Evolutionary conservation across 2,888 invertebrate species (phyloP), one percentile per base, ranked within the genome.

Genomic region (Synanthedon andrenaeformis): DNA sequence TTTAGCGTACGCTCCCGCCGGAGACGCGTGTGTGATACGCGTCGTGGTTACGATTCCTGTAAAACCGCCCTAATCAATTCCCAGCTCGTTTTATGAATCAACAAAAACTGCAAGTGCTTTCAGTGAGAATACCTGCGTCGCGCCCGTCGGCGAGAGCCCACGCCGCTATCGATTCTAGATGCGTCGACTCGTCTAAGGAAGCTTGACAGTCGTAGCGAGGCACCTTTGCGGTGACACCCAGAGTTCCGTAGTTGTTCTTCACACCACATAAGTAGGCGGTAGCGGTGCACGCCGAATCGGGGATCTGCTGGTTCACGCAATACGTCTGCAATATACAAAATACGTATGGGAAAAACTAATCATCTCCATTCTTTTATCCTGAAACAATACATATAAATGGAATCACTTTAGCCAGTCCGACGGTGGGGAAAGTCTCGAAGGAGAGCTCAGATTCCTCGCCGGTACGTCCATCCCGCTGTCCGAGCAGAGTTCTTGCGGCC

Each of bases 1-100:
- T 67, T 91, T 91, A 0, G 94, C 92, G 72, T 91, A 94, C 0
- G 89, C 79, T 1, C 92, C 92, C 0, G 91, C 90, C 0, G 94
- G 94, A 0, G 93, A 93, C 4, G 94, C 95, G 72, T 94, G 93
- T 0, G 94, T 94, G 1, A 95, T 89, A 54, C 94, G 87, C 0
- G 93, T 92, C 2, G 92, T 93, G 10, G 95, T 95, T 19, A 94
- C 94, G n/a, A 92, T 74, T 1, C 92, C 92, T 76, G 66, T 52
- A 52, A n/a, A 17, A 45, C 8, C 14, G 1, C 35, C 10, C 8
- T 35, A 5, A 10, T 35, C 35, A 35, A 10, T 35, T 35, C 35
- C 35, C 8, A 8, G 35, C 28, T 48, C 17, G 13, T 48, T 14
- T 48, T 48, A 14, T 14, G 10, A 8, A 6, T 1, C 10, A 48